phyloP scores from a whole-genome alignment of 1,140 invertebrate genomes.

The Drosophila nasuta region DNA sequence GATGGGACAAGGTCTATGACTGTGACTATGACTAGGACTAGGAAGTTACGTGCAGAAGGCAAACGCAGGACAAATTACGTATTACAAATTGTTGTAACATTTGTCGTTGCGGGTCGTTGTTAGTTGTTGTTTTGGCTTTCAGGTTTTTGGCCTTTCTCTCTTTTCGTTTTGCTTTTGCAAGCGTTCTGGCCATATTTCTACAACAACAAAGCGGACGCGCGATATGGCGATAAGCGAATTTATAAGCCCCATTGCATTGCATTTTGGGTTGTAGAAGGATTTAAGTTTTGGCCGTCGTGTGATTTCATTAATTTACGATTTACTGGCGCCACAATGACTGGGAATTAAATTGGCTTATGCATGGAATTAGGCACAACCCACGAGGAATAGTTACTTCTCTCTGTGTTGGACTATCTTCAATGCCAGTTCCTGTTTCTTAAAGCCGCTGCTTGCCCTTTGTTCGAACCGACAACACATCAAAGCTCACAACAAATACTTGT shows the following conservation, averaged over 20 bases:
- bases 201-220: conserved; percentile 52
- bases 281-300: conserved; percentile 58
- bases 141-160: conserved; percentile 36
- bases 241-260: conserved; percentile 60
- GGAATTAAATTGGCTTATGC: conserved; percentile 78
- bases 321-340: conserved; percentile 62
- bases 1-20: neutral
- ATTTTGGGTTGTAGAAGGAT: conserved; percentile 64
- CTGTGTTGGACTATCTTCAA: neutral
- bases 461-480: conserved; percentile 54
- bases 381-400: conserved; percentile 24
- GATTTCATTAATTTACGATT: conserved; percentile 81
- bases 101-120: conserved; percentile 35
- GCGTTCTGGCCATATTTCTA: conserved; percentile 72
- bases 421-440: conserved; percentile 1
- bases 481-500: conserved; percentile 30
- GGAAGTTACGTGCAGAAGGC: conserved; percentile 23
- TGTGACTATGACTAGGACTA: neutral
- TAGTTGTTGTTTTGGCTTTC: conserved; percentile 34
- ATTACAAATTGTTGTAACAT: conserved; percentile 72
- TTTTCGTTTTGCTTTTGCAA: conserved; percentile 49
- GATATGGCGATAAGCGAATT: conserved; percentile 78
- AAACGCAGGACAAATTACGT: conserved; percentile 69
- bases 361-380: conserved; percentile 47
- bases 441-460: conserved; percentile 24